Evolutionary conservation across 1,140 invertebrate genomes (phyloP), one percentile per base, ranked within the genome.

Genomic region (Neuroterus valhalla): DNA sequence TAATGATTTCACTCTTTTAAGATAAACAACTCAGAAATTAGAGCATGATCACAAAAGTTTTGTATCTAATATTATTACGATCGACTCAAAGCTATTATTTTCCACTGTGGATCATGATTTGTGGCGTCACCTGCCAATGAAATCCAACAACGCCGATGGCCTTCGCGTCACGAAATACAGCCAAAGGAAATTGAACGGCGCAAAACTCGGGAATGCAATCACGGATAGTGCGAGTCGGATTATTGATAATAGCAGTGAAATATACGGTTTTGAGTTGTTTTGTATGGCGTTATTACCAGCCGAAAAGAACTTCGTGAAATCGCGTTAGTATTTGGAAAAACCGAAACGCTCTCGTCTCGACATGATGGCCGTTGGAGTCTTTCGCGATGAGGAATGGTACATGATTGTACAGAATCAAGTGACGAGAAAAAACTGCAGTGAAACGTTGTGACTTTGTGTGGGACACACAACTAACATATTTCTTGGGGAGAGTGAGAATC

Each of bases 221-320:
- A 74, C 80, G 79, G 68, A 77, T 42, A 73, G 31, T 84, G 80
- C 82, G 83, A 76, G 68, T 72, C 73, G 82, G 79, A 70, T 82
- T 85, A 31, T 62, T 85, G n/a, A 55, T 87, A 71, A 72, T 85
- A 44, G 82, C 81, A n/a, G 76, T 85, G 14, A 86, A 89, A 72
- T 87, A 87, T 66, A 81, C 81, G n/a, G 70, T 86, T 11, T 17
- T 84, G 26, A 67, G 83, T 66, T 82, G 77, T 50, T 81, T 76
- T 44, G 77, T 76, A 19, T 85, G 82, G 79, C 77, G 81, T 81
- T 86, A 82, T 67, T 77, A 81, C 4, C 72, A 85, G 26, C 50
- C 31, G 69, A 72, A 44, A 68, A 43, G 31, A 77, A 44, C 68
- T 66, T 17, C 38, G 45, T 68, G 19, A 79, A 52, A 66, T 38